A percentile compares a stretch with the other conserved stretches of the same genome.
phyloP scores from a whole-genome alignment of 2,113 vertebrate species.

The Caretta caretta region DNA sequence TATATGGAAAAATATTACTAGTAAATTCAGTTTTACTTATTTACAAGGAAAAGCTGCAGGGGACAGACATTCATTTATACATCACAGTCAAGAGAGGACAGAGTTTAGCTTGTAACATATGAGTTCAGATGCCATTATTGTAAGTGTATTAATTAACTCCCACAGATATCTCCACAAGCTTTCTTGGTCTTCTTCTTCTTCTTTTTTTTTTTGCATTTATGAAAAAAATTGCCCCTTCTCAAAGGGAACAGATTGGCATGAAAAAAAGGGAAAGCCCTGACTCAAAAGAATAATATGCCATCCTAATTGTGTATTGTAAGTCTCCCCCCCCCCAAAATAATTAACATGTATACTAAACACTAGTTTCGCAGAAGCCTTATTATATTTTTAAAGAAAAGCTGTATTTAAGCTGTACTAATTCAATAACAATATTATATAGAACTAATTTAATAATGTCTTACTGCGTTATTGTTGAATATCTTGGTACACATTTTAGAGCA shows the following conservation, averaged over 20 bases:
- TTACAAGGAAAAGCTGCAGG: not conserved
- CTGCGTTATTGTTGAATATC: not conserved
- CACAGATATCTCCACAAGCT: not conserved
- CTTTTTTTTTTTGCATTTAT: not conserved
- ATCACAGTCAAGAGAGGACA: not conserved
- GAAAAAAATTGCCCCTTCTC: not conserved
- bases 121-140: not conserved
- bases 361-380: not conserved
- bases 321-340: not conserved
- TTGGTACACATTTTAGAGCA: not conserved
- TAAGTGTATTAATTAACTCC: not conserved
- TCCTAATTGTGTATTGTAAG: not conserved
- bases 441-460: not conserved
- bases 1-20: not conserved
- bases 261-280: not conserved
- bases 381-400: not conserved
- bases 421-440: not conserved
- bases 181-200: not conserved
- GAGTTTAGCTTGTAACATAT: not conserved
- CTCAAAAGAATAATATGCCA: not conserved
- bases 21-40: not conserved
- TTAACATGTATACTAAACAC: not conserved
- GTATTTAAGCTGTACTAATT: not conserved
- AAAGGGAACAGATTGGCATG: not conserved
- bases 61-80: not conserved